A percentile compares a stretch with the other conserved stretches of the same genome.
These are phyloP conservation scores for Polyommatus icarus DNA, from an alignment of 2,888 invertebrate genomes.

Conservation along the genomic window DNA sequence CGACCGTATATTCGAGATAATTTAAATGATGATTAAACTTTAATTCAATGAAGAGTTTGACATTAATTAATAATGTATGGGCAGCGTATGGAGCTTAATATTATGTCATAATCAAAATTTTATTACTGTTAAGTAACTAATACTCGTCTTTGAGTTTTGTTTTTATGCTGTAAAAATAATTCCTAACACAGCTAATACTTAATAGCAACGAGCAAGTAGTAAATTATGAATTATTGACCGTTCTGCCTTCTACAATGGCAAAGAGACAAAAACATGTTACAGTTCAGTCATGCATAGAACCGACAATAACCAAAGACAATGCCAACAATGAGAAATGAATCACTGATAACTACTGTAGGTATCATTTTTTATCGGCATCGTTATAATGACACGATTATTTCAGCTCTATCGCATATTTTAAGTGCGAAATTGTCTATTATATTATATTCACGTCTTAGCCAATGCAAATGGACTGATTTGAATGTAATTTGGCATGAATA, in stretches of 20 bases:
- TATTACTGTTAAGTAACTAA: no score
- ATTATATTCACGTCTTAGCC: no score
- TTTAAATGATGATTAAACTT: no score
- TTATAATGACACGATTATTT: background rate
- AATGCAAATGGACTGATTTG: no score
- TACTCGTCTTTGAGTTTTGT: background rate
- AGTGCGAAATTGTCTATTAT: no score
- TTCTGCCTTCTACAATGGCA: background rate
- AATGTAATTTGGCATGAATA: no score
- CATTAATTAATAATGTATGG: no score
- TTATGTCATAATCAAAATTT: no score
- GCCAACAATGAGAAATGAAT: slow-evolving; percentile 16
- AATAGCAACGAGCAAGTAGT: background rate
- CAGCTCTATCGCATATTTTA: background rate
- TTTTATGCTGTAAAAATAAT: background rate
- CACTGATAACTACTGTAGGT: slow-evolving; percentile 4
- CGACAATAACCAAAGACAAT: slow-evolving; percentile 11
- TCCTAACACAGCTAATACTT: background rate
- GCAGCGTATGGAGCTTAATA: no score
- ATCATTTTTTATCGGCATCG: background rate
- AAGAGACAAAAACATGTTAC: slow-evolving; percentile 14
- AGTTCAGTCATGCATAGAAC: slow-evolving; percentile 16
- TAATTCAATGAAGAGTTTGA: no score
- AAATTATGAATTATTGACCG: slow-evolving; percentile 10
- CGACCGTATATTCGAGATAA: background rate